Conservation (phyloP, 2,113 vertebrate species). For the Cebus imitator region DNA sequence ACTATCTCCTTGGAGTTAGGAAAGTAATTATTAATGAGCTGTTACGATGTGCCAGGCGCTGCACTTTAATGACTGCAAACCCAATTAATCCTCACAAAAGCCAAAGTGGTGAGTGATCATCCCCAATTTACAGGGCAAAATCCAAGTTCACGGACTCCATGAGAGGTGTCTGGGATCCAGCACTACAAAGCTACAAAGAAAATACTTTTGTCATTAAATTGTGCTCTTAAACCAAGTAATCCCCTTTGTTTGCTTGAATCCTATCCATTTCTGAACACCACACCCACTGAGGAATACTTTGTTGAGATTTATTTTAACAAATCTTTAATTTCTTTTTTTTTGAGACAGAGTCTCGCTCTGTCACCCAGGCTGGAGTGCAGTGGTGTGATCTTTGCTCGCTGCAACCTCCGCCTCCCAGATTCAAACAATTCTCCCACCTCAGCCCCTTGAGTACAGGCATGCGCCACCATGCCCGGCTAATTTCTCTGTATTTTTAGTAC, state of each 20-base stretch:
- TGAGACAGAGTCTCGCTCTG: too few species aligned
- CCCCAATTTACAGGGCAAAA: neutral
- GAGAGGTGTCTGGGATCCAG: neutral
- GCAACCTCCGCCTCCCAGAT: too few species aligned
- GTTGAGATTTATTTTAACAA: neutral
- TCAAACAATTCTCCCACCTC: too few species aligned
- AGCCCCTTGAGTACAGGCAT: too few species aligned
- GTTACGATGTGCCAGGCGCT: neutral
- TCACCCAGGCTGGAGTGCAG: too few species aligned
- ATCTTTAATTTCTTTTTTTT: too few species aligned
- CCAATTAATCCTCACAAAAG: neutral
- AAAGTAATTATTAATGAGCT: rapidly evolving
- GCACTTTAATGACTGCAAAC: too few species aligned
- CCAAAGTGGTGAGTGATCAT: neutral
- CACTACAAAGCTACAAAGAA: neutral
- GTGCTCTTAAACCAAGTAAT: neutral
- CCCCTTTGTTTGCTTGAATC: neutral
- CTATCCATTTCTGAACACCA: neutral
- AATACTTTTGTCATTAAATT: neutral
- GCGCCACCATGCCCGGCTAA: too few species aligned
- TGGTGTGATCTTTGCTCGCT: too few species aligned
- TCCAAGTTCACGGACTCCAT: neutral
- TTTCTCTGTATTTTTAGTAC: too few species aligned
- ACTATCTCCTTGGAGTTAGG: neutral
- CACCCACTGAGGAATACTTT: neutral